phyloP scores from a whole-genome alignment of 2,888 invertebrate species.

The Leucophenga maculata region DNA sequence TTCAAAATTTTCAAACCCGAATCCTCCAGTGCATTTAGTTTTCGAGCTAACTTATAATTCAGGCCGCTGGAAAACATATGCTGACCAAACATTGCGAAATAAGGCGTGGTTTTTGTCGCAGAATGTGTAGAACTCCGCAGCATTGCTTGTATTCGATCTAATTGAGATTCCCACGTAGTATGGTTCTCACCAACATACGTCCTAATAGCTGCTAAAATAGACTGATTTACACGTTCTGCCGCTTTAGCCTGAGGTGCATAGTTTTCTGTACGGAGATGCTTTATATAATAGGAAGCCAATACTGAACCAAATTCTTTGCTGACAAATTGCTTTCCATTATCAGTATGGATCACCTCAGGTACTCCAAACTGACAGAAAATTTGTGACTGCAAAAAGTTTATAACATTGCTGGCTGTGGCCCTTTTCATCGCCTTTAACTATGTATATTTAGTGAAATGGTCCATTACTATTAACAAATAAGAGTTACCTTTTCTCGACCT shows the following conservation, averaged over 20 bases:
- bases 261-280: not conserved
- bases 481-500: not conserved
- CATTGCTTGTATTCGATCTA: not conserved
- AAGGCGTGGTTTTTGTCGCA: not conserved
- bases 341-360: too few species aligned
- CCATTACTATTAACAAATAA: too few species aligned
- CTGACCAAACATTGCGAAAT: not conserved
- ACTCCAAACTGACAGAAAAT: too few species aligned
- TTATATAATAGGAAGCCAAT: too few species aligned
- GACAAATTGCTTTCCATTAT: too few species aligned
- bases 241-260: constrained; percentile 50
- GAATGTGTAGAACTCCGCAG: not conserved
- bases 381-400: too few species aligned
- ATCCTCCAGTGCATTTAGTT: too few species aligned
- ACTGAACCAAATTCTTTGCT: too few species aligned
- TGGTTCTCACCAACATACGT: not conserved
- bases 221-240: not conserved
- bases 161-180: not conserved
- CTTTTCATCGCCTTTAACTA: too few species aligned
- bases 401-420: too few species aligned
- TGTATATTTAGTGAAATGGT: too few species aligned
- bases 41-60: not conserved
- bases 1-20: too few species aligned
- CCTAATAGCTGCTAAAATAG: not conserved
- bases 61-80: not conserved